A percentile compares a stretch with the other conserved stretches of the same genome.
Conservation (phyloP, 2,113 vertebrate genomes). For the Ranitomeya imitator region DNA sequence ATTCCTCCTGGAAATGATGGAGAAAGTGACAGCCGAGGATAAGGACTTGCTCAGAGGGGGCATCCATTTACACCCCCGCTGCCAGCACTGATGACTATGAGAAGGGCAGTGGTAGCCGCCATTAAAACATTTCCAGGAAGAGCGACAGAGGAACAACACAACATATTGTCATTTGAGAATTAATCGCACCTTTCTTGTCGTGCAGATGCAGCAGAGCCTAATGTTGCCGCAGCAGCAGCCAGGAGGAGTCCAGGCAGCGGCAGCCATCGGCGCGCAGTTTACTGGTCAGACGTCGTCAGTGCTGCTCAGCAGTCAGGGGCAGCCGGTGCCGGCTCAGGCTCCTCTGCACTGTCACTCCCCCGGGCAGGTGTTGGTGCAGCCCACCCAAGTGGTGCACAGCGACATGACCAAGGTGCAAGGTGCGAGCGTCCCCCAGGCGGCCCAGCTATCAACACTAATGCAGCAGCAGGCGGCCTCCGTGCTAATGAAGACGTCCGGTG, state of each 20-base stretch:
- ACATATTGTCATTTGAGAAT: too few relatives aligned
- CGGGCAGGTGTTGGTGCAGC: slow-evolving; percentile 64
- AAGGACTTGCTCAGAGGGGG: background rate
- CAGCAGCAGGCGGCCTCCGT: slow-evolving; percentile 70
- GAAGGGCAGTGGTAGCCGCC: background rate
- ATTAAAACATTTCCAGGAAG: background rate
- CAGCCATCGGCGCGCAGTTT: slow-evolving; percentile 62
- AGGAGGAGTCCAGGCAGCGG: slow-evolving; percentile 56
- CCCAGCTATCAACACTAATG: slow-evolving; percentile 70
- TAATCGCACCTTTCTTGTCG: background rate
- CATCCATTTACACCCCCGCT: background rate
- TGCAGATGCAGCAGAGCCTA: slow-evolving; percentile 83
- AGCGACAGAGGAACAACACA: background rate
- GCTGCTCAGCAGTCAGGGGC: slow-evolving; percentile 70
- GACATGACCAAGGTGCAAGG: slow-evolving; percentile 39
- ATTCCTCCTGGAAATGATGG: background rate
- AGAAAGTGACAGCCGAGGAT: background rate
- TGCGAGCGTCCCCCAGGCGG: slow-evolving; percentile 53
- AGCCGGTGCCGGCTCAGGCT: slow-evolving; percentile 33
- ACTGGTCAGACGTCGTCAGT: slow-evolving; percentile 64
- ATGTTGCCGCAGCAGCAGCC: slow-evolving; percentile 72
- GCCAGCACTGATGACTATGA: background rate
- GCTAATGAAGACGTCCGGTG: slow-evolving; percentile 70
- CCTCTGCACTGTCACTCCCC: slow-evolving; percentile 62
- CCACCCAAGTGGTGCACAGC: slow-evolving; percentile 62